A percentile compares a stretch with the other conserved stretches of the same genome.
These are phyloP conservation scores for Pelusios castaneus DNA, from an alignment of 2,113 vertebrate genomes.

Conservation along the genomic window DNA sequence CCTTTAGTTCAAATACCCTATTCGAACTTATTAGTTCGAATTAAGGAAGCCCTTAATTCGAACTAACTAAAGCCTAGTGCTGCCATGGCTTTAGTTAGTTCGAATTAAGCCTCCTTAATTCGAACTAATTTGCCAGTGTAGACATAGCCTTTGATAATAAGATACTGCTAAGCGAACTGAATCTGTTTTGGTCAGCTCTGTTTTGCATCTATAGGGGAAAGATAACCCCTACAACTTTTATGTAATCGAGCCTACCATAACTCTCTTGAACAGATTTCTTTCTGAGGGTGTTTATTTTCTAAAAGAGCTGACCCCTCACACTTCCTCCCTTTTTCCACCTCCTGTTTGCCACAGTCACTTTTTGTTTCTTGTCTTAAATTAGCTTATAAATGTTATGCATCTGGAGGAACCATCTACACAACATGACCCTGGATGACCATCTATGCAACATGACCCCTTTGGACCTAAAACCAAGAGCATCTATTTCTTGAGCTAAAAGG, in stretches of 20 bases:
- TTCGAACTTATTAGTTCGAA: too few species aligned
- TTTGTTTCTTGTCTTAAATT: constrained; percentile 1
- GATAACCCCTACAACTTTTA: constrained; percentile 36
- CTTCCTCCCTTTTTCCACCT: not conserved
- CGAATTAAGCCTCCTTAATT: too few species aligned
- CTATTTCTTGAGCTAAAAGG: not conserved
- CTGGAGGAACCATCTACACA: constrained; percentile 7
- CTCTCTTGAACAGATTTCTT: constrained; percentile 23
- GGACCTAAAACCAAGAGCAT: not conserved
- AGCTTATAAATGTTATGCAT: not conserved
- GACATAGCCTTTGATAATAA: too few species aligned
- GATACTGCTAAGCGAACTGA: constrained; percentile 47
- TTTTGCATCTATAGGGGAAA: constrained; percentile 36
- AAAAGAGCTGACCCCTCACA: not conserved
- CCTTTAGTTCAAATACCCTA: too few species aligned
- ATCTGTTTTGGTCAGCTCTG: constrained; percentile 49
- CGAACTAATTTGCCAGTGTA: too few species aligned
- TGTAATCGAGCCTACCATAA: constrained; percentile 45
- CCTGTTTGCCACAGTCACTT: not conserved
- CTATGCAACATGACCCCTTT: too few species aligned
- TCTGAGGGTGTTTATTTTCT: constrained; percentile 37
- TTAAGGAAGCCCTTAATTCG: too few species aligned
- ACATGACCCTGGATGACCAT: not conserved
- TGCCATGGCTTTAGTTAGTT: too few species aligned
- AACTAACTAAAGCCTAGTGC: too few species aligned